A percentile compares a stretch with the other conserved stretches of the same genome.
Evolutionary conservation across 2,797 vertebrate species (phyloP).

Genomic region (Hyperoplus immaculatus): DNA sequence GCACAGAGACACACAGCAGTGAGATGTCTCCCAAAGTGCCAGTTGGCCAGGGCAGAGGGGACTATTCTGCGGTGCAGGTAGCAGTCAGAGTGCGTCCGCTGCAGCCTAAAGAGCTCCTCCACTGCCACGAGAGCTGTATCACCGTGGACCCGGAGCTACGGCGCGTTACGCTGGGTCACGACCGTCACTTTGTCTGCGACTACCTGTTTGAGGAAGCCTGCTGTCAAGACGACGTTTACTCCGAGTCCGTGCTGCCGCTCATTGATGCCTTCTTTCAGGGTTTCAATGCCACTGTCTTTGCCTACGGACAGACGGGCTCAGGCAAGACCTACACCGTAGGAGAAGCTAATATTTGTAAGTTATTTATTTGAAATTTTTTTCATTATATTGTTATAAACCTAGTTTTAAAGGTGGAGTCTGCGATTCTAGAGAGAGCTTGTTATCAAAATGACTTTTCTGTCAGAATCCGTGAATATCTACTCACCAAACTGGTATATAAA

Average conservation of each 20-base stretch:
- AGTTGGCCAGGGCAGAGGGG: conserved; percentile 75
- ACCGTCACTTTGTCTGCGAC: conserved; percentile 91
- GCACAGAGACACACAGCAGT: conserved; percentile 35
- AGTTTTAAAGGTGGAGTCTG: too few species aligned
- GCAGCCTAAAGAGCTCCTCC: conserved; percentile 92
- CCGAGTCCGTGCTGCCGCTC: conserved; percentile 91
- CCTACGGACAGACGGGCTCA: conserved; percentile 96
- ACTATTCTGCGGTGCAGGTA: conserved; percentile 91
- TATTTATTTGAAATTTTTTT: conserved; percentile 71
- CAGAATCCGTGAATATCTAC: too few species aligned
- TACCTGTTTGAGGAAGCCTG: conserved; percentile 89
- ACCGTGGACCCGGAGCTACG: conserved; percentile 83
- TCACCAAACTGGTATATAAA: too few species aligned
- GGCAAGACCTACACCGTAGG: conserved; percentile 98
- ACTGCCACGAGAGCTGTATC: conserved; percentile 92
- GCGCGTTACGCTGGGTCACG: conserved; percentile 89
- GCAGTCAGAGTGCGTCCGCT: conserved; percentile 92
- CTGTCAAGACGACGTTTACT: conserved; percentile 92
- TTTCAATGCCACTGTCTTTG: conserved; percentile 95
- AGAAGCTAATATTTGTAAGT: conserved; percentile 95
- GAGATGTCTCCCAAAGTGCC: conserved; percentile 87
- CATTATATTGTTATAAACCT: neutral
- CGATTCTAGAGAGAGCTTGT: too few species aligned
- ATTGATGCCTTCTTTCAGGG: conserved; percentile 96
- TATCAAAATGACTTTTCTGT: too few species aligned